phyloP scores from a whole-genome alignment of 2,797 vertebrate species.

The Xenopus petersii region DNA sequence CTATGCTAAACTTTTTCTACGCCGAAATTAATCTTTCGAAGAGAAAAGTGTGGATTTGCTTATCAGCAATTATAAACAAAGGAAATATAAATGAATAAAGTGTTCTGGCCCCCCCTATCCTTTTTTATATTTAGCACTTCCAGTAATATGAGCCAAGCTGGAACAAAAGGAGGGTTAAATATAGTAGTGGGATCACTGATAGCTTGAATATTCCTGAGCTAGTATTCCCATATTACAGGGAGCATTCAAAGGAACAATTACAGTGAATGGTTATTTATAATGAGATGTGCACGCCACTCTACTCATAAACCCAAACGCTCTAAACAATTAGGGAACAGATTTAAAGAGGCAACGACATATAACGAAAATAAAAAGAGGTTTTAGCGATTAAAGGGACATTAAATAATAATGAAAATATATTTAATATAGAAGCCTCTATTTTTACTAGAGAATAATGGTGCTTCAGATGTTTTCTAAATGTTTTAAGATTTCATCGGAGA shows the following conservation, averaged over 20 bases:
- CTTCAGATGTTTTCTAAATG: no score
- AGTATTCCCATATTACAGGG: slow-evolving; percentile 76
- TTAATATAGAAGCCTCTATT: no score
- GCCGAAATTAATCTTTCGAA: slow-evolving; percentile 22
- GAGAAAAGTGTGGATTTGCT: slow-evolving; percentile 10
- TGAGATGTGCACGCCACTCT: background rate
- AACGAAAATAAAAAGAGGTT: background rate
- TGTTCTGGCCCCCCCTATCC: slow-evolving; percentile 69
- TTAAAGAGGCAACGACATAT: background rate
- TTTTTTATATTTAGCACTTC: slow-evolving; percentile 81
- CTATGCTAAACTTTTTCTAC: background rate
- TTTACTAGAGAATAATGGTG: no score
- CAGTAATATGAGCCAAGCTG: slow-evolving; percentile 87
- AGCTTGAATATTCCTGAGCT: slow-evolving; percentile 69
- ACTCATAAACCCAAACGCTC: background rate
- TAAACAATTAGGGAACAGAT: slow-evolving; percentile 49
- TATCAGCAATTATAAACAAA: slow-evolving; percentile 71
- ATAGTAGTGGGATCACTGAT: slow-evolving; percentile 69
- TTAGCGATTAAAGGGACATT: no score
- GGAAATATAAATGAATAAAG: slow-evolving; percentile 87
- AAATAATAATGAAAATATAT: no score
- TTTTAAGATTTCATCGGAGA: no score
- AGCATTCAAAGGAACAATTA: slow-evolving; percentile 56
- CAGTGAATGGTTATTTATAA: slow-evolving; percentile 28
- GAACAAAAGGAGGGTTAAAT: slow-evolving; percentile 82